Evolutionary conservation across 2,113 vertebrate species (phyloP), one percentile per base, ranked within the genome.

Genomic region (Hydropotes inermis): DNA sequence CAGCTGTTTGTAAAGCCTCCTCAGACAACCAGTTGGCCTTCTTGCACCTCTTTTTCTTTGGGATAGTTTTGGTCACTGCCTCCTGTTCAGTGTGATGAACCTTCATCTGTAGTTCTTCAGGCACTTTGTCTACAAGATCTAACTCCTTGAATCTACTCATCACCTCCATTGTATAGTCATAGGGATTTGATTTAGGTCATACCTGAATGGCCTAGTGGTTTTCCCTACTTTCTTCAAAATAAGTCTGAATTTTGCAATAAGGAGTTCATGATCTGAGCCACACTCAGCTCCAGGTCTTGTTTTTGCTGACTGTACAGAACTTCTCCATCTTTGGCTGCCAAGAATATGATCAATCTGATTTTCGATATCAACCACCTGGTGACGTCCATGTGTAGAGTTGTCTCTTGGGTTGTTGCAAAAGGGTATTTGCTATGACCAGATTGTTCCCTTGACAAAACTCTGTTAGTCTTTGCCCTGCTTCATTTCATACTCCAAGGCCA

Each of bases 341-440:
- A 70, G 13, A 76, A 43, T 74, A 27, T 76, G 43, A 76, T 76
- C 39, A 14, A 76, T 76, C 39, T 43, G 70, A 76, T 76, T 76
- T 76, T 27, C 0, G 0, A 39, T 76, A 76, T 43, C 0, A 23
- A 43, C 70, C 70, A 76, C 12, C 12, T 43, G 36, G 5, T 76
- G 36, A 76, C 43, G 39, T 43, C 70, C 70, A 43, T 76, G 70
- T 27, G 12, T 76, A 76, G 70, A 76, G 12, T 4, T 43, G 39
- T 76, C 70, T 76, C 70, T 76, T 76, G 39, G 36, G 70, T 76
- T 14, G 70, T 76, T 76, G 36, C 39, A 43, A 76, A 76, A 76
- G 70, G 36, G 70, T 43, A 43, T 76, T 76, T 43, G 36, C 23
- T 43, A 43, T 43, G 70, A 76, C 23, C 36, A 74, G 36, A 12